A percentile compares a stretch with the other conserved stretches of the same genome.
phyloP scores from a whole-genome alignment of 1,140 invertebrate genomes.

The Apolygus lucorum region DNA sequence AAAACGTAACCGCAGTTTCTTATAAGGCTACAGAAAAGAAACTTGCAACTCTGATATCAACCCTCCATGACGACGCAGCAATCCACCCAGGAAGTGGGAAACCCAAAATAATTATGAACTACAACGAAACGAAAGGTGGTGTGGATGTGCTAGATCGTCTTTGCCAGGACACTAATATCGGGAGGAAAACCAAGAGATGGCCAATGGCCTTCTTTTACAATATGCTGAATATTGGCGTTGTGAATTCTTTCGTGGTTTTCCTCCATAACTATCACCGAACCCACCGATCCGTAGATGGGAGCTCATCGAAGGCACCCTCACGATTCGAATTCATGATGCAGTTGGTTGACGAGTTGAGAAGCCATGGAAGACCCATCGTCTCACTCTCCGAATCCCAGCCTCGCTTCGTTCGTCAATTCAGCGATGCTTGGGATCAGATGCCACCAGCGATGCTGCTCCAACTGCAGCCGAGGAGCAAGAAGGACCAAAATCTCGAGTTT shows the following conservation, averaged over 20 bases:
- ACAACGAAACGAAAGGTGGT: conserved; percentile 36
- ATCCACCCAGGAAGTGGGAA: conserved; percentile 29
- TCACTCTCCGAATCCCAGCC: not conserved
- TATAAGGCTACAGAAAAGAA: conserved; percentile 32
- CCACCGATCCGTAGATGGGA: not conserved
- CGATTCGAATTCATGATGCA: not conserved
- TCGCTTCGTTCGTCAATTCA: not conserved
- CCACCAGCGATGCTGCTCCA: not conserved
- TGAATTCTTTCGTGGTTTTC: conserved; percentile 14
- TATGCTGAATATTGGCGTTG: conserved; percentile 12
- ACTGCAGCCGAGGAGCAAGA: not conserved
- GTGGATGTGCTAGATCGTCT: conserved; percentile 36
- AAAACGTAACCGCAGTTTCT: conserved; percentile 28
- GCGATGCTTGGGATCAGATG: not conserved
- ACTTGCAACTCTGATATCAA: conserved; percentile 35
- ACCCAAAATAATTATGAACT: conserved; percentile 34
- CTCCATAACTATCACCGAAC: conserved; percentile 13
- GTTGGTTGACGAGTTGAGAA: not conserved
- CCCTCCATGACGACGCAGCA: conserved; percentile 34
- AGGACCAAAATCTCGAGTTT: not conserved
- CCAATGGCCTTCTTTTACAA: conserved; percentile 20
- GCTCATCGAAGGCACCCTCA: not conserved
- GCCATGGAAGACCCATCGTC: not conserved
- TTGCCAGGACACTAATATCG: not conserved
- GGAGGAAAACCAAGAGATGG: conserved; percentile 22